Evolutionary conservation across 2,113 vertebrate genomes (phyloP), one percentile per base, ranked within the genome.

Genomic region (Centrocercus urophasianus): DNA sequence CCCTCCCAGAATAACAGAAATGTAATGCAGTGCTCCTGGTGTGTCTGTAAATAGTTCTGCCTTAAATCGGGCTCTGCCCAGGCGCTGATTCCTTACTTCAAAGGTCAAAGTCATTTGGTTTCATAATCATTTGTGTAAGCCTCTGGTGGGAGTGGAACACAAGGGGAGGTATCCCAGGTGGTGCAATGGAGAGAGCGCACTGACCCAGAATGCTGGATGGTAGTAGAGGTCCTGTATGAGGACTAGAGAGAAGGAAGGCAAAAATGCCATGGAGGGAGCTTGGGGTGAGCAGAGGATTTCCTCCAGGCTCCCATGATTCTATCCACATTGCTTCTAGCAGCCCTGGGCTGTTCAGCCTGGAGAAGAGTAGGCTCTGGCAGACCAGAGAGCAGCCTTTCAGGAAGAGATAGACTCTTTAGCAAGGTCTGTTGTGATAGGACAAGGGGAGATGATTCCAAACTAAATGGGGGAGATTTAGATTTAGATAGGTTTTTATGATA

Each of bases 41-140:
- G 71, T 80, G 64, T 75, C 87, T 18, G 5, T 77, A 67, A 80
- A 92, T 91, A 93, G 79, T 89, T 91, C 65, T 56, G 82, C 69
- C 38, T 48, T n/a, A 79, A 89, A 66, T 4, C 19, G 11, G 73
- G 91, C 79, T 65, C 80, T 93, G 69, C 81, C 86, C 86, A 89
- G 54, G 54, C 63, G 40, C 27, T 57, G 89, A 90, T 84, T 61
- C 90, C 60, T 45, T 59, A 22, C 56, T 75, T 79, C 85, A 93
- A 69, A 92, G 47, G 40, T 67, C 63, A 93, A 75, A 88, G 20
- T 60, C n/a, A 6, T 67, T 72, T 43, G 66, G 27, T 88, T 91
- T 81, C 72, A 65, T 48, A 65, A 83, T 65, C 76, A 2, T 72
- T 85, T 45, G 32, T 88, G 71, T 34, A 86, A 90, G 11, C 12